Evolutionary conservation across 2,113 vertebrate species (phyloP).

Genomic region (Lasiurus cinereus): DNA sequence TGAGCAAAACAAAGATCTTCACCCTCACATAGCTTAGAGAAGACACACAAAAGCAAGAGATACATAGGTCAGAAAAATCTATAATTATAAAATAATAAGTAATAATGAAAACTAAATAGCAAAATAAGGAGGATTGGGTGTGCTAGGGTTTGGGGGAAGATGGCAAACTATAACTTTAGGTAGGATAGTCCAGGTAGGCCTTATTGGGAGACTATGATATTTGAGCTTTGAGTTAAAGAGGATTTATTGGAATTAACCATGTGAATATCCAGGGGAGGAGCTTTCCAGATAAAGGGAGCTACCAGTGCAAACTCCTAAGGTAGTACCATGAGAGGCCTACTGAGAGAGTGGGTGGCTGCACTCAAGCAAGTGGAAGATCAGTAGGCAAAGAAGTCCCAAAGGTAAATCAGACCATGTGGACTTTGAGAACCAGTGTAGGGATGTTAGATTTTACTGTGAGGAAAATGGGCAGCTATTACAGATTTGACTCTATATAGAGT

Average conservation of each 20-base stretch:
- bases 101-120: not conserved
- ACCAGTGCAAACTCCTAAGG: not conserved
- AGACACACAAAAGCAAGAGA: not conserved
- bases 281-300: not conserved
- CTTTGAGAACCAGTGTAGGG: not conserved
- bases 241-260: not conserved
- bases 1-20: conserved; percentile 1
- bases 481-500: no score
- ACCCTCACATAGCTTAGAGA: not conserved
- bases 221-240: not conserved
- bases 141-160: no score
- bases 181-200: not conserved
- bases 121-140: not conserved
- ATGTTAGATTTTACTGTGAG: not conserved
- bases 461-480: not conserved
- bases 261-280: not conserved
- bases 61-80: not conserved
- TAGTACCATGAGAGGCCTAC: not conserved
- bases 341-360: not conserved
- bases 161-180: not conserved
- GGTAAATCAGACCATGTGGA: not conserved
- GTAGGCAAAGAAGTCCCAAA: no score
- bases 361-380: not conserved
- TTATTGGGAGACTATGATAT: not conserved
- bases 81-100: not conserved